Conservation (phyloP, 2,797 vertebrate genomes). For the Tachyglossus aculeatus region DNA sequence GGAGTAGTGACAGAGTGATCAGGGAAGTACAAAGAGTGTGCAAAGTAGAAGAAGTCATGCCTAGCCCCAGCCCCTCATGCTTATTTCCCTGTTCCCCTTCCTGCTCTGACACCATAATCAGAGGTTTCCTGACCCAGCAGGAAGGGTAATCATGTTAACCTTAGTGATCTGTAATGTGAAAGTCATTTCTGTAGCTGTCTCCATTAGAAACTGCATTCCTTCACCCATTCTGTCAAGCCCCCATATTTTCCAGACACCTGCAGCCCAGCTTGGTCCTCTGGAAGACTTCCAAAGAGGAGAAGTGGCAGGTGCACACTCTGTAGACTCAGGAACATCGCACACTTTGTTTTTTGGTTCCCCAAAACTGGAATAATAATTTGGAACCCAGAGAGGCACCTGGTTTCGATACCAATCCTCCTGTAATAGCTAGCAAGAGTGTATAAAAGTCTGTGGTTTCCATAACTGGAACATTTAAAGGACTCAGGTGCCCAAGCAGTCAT, state of each 20-base stretch:
- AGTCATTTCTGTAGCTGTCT: too few species aligned
- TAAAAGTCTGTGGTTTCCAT: fast-evolving
- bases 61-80: too few species aligned
- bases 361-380: neutral
- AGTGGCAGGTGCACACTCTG: neutral
- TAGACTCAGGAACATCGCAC: too few species aligned
- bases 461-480: neutral
- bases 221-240: neutral
- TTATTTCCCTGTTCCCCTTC: too few species aligned
- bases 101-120: too few species aligned
- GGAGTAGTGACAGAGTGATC: too few species aligned
- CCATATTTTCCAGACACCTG: neutral
- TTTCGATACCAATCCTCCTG: neutral
- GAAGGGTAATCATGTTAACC: too few species aligned
- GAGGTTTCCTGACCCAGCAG: too few species aligned
- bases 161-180: too few species aligned
- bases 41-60: too few species aligned
- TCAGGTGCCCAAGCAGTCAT: neutral
- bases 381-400: fast-evolving
- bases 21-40: too few species aligned
- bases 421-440: fast-evolving
- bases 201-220: neutral
- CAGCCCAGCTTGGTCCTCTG: neutral
- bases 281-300: neutral
- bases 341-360: neutral